phyloP scores from a whole-genome alignment of 1,140 invertebrate species.

The Procambarus virginalis region DNA sequence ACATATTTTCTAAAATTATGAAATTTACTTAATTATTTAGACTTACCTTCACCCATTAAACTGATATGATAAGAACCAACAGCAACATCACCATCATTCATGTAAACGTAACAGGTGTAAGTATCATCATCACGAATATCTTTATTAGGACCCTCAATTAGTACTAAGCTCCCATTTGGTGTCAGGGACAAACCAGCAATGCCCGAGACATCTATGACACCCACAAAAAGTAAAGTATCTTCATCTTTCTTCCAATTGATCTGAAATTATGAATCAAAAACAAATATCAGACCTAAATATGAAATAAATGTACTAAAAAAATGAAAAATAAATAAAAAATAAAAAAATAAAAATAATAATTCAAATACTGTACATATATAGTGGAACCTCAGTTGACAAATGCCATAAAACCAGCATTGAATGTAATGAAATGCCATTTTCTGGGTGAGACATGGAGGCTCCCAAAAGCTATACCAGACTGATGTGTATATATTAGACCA shows the following conservation, averaged over 20 bases:
- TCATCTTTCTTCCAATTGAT: slow-evolving; percentile 24
- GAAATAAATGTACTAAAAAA: no score
- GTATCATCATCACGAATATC: slow-evolving; percentile 25
- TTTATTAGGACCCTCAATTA: not conserved
- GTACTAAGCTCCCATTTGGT: not conserved
- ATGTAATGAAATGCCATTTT: no score
- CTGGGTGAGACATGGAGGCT: no score
- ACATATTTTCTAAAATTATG: no score
- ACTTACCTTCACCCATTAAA: slow-evolving; percentile 24
- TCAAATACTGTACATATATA: no score
- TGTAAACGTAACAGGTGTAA: slow-evolving; percentile 21
- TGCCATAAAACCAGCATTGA: no score
- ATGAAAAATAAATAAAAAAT: no score
- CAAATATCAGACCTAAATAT: no score
- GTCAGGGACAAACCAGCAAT: not conserved
- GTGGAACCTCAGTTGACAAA: no score
- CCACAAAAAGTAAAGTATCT: slow-evolving; percentile 10
- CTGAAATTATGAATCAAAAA: not conserved
- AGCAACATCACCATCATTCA: not conserved
- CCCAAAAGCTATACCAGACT: no score
- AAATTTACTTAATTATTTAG: not conserved
- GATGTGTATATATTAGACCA: no score
- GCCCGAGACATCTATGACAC: not conserved
- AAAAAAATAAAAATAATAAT: no score
- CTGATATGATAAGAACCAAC: slow-evolving; percentile 20